These are phyloP conservation scores for Pampus argenteus DNA, from an alignment of 2,797 vertebrate species.

Conservation along the genomic window DNA sequence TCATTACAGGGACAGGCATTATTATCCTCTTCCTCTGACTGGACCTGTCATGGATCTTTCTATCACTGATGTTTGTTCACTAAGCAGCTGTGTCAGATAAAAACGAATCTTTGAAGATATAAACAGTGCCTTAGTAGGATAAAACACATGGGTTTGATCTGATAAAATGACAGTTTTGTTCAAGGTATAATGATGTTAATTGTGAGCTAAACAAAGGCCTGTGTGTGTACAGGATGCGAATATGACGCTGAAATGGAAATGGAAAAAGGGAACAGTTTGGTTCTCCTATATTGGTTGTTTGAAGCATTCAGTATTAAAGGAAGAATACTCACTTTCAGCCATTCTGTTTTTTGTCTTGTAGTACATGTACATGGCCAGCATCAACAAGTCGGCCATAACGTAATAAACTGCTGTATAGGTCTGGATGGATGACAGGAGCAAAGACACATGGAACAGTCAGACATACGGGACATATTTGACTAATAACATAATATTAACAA, in stretches of 20 bases:
- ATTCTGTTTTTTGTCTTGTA: slow-evolving; percentile 81
- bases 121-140: neutral
- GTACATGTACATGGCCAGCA: slow-evolving; percentile 90
- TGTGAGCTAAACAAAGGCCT: neutral
- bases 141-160: neutral
- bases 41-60: neutral
- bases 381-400: slow-evolving; percentile 89
- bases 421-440: slow-evolving; percentile 79
- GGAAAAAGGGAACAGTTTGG: neutral
- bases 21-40: slow-evolving; percentile 17
- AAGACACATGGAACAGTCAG: slow-evolving; percentile 6
- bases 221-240: neutral
- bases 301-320: neutral
- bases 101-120: neutral
- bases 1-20: slow-evolving; percentile 19
- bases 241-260: neutral
- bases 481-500: no score
- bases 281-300: neutral
- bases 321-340: slow-evolving; percentile 67
- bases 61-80: neutral
- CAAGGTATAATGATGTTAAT: no score
- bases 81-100: neutral
- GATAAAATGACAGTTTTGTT: no score
- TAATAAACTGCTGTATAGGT: slow-evolving; percentile 96
- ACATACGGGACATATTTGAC: neutral